phyloP scores from a whole-genome alignment of 2,888 invertebrate genomes.

The Eupsilia transversa region DNA sequence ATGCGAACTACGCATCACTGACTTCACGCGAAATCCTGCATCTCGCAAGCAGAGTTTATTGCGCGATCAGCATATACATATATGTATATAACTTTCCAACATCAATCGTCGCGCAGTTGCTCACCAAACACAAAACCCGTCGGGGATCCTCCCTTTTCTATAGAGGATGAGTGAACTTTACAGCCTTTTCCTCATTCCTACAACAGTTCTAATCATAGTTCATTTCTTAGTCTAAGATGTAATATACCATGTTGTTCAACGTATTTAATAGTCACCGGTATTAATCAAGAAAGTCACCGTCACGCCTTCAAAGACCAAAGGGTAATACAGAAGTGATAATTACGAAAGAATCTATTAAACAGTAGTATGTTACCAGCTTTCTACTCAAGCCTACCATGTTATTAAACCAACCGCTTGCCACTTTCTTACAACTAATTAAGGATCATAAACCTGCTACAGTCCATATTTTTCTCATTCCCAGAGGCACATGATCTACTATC shows the following conservation, averaged over 20 bases:
- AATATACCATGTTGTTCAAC: constrained; percentile 5
- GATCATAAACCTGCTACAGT: constrained; percentile 47
- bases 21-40: background rate
- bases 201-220: background rate
- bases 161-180: no score
- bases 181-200: no score
- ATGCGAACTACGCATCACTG: background rate
- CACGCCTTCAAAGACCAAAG: constrained; percentile 19
- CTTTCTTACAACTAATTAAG: constrained; percentile 61
- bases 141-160: no score
- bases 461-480: constrained; percentile 47
- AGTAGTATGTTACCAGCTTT: constrained; percentile 40
- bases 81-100: background rate
- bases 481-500: constrained; percentile 52
- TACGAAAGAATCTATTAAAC: constrained; percentile 49
- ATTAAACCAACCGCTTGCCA: constrained; percentile 53
- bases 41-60: background rate
- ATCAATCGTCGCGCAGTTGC: no score
- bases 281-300: constrained; percentile 27
- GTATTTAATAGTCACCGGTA: constrained; percentile 17
- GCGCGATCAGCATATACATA: background rate
- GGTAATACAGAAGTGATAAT: constrained; percentile 47
- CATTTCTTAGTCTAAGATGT: background rate
- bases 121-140: no score
- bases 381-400: constrained; percentile 47